A percentile compares a stretch with the other conserved stretches of the same genome.
These are phyloP conservation scores for Rattus rattus DNA, from an alignment of 2,113 vertebrate species.

Conservation along the genomic window DNA sequence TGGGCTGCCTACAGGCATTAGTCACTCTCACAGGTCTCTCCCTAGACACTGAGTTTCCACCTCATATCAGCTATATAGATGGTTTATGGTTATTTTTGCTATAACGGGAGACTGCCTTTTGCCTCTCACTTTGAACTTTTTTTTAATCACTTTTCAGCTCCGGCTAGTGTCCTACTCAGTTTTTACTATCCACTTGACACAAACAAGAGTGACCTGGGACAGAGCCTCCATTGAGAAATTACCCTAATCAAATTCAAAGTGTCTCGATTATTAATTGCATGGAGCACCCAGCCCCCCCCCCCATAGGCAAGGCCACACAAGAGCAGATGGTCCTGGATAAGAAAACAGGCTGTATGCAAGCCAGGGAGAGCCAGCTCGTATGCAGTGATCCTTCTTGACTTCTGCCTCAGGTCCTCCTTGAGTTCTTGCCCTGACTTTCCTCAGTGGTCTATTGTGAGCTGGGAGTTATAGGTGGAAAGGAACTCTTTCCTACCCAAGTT, in stretches of 20 bases:
- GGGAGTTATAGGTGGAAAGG: not conserved
- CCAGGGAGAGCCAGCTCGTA: not conserved
- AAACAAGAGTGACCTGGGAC: not conserved
- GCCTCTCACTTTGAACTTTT: not conserved
- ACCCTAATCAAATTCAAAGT: not conserved
- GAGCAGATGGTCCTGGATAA: not conserved
- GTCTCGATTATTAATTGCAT: not conserved
- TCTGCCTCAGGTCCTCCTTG: not conserved
- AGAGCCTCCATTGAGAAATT: not conserved
- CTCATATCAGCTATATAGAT: not conserved
- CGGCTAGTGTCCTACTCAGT: not conserved
- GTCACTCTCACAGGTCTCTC: not conserved
- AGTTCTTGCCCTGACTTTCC: not conserved
- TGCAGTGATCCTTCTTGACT: too few species aligned
- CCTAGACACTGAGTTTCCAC: too few species aligned
- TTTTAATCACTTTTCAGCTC: rapidly evolving
- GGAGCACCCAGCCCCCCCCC: too few species aligned
- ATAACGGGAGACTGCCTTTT: not conserved
- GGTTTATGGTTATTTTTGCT: not conserved
- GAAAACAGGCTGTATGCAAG: not conserved
- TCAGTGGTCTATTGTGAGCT: not conserved
- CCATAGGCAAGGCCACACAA: not conserved
- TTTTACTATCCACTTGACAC: too few species aligned
- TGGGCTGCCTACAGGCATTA: not conserved
- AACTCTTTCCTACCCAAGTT: not conserved